phyloP scores from a whole-genome alignment of 2,888 invertebrate genomes.

The Abscondita cerata region DNA sequence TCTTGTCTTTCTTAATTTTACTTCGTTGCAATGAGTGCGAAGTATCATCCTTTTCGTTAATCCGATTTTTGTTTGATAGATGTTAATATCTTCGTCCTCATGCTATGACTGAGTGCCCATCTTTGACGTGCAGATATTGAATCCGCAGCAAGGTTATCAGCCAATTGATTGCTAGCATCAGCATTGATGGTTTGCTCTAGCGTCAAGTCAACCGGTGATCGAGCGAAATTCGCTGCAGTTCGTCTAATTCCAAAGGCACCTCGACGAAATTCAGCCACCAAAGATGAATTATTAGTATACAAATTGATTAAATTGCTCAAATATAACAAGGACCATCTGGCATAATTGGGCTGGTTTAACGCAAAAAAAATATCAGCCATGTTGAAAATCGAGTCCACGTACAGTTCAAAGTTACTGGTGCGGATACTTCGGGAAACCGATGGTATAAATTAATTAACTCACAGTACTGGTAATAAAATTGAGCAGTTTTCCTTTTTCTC shows the following conservation, averaged over 20 bases:
- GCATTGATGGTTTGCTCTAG: slow-evolving; percentile 46
- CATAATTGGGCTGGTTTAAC: slow-evolving; percentile 37
- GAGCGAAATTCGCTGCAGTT: slow-evolving; percentile 39
- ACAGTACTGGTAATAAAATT: not conserved
- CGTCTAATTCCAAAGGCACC: slow-evolving; percentile 42
- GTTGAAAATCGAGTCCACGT: slow-evolving; percentile 12
- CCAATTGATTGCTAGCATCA: slow-evolving; percentile 41
- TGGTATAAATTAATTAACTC: not conserved
- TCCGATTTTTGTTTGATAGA: not conserved
- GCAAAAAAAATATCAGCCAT: slow-evolving; percentile 34
- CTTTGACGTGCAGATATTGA: slow-evolving; percentile 43
- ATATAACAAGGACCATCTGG: slow-evolving; percentile 32
- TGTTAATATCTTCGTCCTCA: slow-evolving; percentile 35
- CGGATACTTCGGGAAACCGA: too few relatives aligned
- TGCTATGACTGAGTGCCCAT: slow-evolving; percentile 41
- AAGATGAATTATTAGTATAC: slow-evolving; percentile 34
- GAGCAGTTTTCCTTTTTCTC: slow-evolving; percentile 1
- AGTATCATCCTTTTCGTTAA: too few relatives aligned
- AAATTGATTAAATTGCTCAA: slow-evolving; percentile 29
- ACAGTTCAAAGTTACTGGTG: too few relatives aligned
- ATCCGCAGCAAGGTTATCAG: slow-evolving; percentile 34
- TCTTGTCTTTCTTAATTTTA: not conserved
- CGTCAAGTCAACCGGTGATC: slow-evolving; percentile 41
- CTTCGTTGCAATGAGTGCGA: not conserved
- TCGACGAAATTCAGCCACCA: slow-evolving; percentile 28